Percentiles rank a stretch among this genome's conserved stretches.
These are phyloP conservation scores for Proterorhinus semilunaris DNA, from an alignment of 2,113 vertebrate species.

Conservation along the genomic window DNA sequence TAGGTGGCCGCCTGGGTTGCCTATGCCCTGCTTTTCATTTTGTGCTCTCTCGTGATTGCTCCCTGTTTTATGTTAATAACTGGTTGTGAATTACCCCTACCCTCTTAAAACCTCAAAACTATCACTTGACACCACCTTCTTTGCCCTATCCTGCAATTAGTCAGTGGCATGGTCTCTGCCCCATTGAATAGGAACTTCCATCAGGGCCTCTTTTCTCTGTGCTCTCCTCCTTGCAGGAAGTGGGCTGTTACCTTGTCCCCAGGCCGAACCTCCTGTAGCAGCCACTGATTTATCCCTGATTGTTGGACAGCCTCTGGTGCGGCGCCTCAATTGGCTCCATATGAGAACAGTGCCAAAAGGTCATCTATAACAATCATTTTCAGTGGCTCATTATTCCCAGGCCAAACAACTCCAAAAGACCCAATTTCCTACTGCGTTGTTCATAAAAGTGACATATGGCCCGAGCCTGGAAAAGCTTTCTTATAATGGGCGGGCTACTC, in stretches of 20 bases:
- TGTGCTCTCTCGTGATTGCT: neutral
- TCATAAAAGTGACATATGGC: constrained; percentile 81
- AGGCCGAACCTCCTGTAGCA: constrained; percentile 59
- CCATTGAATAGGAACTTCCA: constrained; percentile 2
- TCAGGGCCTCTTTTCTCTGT: constrained; percentile 28
- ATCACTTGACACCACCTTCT: constrained; percentile 1
- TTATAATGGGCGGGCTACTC: constrained; percentile 61
- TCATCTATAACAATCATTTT: constrained; percentile 79
- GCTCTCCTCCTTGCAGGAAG: constrained; percentile 29
- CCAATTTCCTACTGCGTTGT: constrained; percentile 75
- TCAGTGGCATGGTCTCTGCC: neutral
- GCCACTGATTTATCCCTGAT: constrained; percentile 76
- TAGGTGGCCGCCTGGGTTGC: no score
- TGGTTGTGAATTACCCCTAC: constrained; percentile 1
- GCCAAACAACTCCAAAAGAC: constrained; percentile 71
- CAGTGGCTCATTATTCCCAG: constrained; percentile 76
- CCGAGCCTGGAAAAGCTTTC: constrained; percentile 73
- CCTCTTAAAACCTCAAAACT: constrained; percentile 7
- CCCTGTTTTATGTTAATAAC: neutral
- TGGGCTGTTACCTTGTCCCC: constrained; percentile 64
- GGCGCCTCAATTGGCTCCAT: constrained; percentile 70
- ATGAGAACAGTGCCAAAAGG: constrained; percentile 68
- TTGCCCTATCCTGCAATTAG: constrained; percentile 14
- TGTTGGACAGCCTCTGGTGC: constrained; percentile 68
- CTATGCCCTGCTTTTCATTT: no score